A percentile compares a stretch with the other conserved stretches of the same genome.
Evolutionary conservation across 2,797 vertebrate species (phyloP).

Genomic region (Danio tinwini): DNA sequence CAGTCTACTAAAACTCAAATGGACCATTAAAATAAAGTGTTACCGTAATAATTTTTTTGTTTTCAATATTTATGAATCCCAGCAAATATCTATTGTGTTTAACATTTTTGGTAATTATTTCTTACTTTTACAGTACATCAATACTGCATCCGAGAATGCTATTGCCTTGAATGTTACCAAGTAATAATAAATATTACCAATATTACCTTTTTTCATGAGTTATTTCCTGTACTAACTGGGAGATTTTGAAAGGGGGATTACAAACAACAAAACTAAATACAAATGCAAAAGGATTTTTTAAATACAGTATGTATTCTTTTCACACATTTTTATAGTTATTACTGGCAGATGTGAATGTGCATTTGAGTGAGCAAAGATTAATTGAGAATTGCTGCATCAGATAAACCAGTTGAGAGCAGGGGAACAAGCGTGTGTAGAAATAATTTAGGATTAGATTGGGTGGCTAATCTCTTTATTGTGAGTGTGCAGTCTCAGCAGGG

Average conservation of each 20-base stretch:
- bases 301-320: not conserved
- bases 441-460: conserved; percentile 91
- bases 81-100: not conserved
- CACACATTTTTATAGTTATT: not conserved
- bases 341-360: conserved; percentile 32
- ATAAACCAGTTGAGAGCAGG: conserved; percentile 83
- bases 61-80: no score
- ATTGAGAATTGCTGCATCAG: conserved; percentile 82
- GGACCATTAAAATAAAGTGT: no score
- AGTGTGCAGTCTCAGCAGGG: conserved; percentile 89
- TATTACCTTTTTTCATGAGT: not conserved
- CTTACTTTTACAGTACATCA: not conserved
- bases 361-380: conserved; percentile 79
- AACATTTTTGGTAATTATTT: not conserved
- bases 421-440: conserved; percentile 82
- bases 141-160: not conserved
- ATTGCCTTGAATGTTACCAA: not conserved
- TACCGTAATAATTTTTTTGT: no score
- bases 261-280: not conserved
- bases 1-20: no score
- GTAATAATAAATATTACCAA: no score
- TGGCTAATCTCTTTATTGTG: conserved; percentile 93
- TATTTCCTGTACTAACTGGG: not conserved
- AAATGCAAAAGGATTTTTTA: not conserved
- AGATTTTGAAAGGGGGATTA: not conserved